Percentiles rank a stretch among this genome's conserved stretches.
phyloP scores from a whole-genome alignment of 2,888 invertebrate genomes.

The Sesia apiformis region DNA sequence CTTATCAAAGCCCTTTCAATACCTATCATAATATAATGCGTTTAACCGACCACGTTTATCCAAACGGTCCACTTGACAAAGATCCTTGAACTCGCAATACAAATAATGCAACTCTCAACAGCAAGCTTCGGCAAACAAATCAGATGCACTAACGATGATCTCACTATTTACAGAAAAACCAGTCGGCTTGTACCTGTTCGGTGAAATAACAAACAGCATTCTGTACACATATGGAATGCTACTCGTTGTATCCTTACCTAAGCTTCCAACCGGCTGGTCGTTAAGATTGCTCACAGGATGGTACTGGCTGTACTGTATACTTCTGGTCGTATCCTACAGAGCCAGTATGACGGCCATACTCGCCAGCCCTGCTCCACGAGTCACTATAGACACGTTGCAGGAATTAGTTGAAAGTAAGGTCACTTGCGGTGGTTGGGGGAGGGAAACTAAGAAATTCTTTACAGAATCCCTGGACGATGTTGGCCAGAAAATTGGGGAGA shows the following conservation, averaged over 20 bases:
- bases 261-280: slow-evolving; percentile 86
- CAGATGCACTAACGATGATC: not conserved
- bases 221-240: slow-evolving; percentile 89
- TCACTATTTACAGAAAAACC: slow-evolving; percentile 51
- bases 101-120: no score
- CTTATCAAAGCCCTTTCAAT: no score
- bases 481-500: slow-evolving; percentile 78
- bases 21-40: no score
- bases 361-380: slow-evolving; percentile 84
- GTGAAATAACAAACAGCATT: slow-evolving; percentile 81
- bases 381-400: slow-evolving; percentile 85
- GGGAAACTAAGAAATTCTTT: slow-evolving; percentile 81
- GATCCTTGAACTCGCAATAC: no score
- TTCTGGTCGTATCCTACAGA: slow-evolving; percentile 85
- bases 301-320: slow-evolving; percentile 90
- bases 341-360: slow-evolving; percentile 90
- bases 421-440: slow-evolving; percentile 82
- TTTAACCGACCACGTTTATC: no score
- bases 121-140: no score
- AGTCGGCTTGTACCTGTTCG: slow-evolving; percentile 80
- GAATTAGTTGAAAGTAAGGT: slow-evolving; percentile 80
- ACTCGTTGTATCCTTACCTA: slow-evolving; percentile 84
- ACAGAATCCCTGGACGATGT: slow-evolving; percentile 78
- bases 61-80: no score
- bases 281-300: slow-evolving; percentile 87